Evolutionary conservation across 2,888 invertebrate genomes (phyloP).

Genomic region (Zonitis immaculata): DNA sequence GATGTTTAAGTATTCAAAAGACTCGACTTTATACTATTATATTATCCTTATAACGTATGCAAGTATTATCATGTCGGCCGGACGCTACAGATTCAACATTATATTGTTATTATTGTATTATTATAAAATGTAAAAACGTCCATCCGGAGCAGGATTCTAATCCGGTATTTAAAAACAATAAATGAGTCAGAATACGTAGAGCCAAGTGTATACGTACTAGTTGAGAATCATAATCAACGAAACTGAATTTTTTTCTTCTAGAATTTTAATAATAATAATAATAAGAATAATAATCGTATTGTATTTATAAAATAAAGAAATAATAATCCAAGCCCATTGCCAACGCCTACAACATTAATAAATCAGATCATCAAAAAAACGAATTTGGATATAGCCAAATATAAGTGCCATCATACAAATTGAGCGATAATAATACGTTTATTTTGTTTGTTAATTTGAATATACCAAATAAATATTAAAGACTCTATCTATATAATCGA

Average conservation of each 20-base stretch:
- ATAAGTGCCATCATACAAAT: background rate
- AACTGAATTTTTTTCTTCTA: no score
- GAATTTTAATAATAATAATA: no score
- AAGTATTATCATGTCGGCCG: constrained; percentile 2
- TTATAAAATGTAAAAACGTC: background rate
- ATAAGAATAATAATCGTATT: no score
- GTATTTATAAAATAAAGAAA: no score
- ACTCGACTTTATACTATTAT: background rate
- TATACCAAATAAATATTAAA: background rate
- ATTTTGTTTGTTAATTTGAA: background rate
- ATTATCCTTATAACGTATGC: constrained; percentile 5
- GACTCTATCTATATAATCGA: background rate
- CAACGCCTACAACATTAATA: constrained; percentile 3
- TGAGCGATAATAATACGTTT: background rate
- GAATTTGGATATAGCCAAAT: no score
- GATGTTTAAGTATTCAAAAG: constrained; percentile 5
- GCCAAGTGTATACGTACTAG: no score
- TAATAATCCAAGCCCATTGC: no score
- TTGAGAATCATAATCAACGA: constrained; percentile 3
- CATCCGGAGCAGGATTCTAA: constrained; percentile 4
- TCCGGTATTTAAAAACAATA: constrained; percentile 4
- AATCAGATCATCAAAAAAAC: background rate
- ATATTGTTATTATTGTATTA: background rate
- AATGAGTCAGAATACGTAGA: background rate
- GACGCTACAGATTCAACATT: constrained; percentile 7